Evolutionary conservation across 2,113 vertebrate species (phyloP), one percentile per base, ranked within the genome.

Genomic region (Peromyscus californicus): DNA sequence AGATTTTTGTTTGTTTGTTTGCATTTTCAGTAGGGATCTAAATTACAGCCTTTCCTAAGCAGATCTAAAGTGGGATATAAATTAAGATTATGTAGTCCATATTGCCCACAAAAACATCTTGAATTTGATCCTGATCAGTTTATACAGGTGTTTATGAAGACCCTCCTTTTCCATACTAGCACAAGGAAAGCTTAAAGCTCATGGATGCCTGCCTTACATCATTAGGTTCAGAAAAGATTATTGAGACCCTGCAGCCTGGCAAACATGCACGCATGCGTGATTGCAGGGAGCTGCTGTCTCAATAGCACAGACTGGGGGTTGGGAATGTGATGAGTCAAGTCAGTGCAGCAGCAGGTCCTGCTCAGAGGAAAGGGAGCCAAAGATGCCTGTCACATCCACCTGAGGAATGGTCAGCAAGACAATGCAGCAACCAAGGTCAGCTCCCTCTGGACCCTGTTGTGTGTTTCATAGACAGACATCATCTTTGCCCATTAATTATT

Each of bases 381-480:
- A 51, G 65, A 51, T n/a, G 19, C 31, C 45, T 26, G 65, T 36
- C 10, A 1, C 85, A 13, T 87, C 84, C 63, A 69, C 63, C 63
- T 48, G 17, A 87, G 63, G 39, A 69, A 36, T 24, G 9, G 63
- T 3, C 45, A 70, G 65, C 3, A 54, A 24, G 45, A 21, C 31
- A 87, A 26, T 87, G 65, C 31, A 70, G 85, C 45, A 36, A 87
- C 0, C 45, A 70, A 70, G 65, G 85, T 87, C 19, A 69, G 65
- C 3, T 36, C 33, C 3, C 33, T 1, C 26, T 33, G 29, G 15
- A 22, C 7, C 5, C 13, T 10, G 3, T 5, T 8, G 0, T 36
- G 26, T 9, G 0, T 88, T 54, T n/a, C 21, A 9, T 36, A 87
- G 12, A 21, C 12, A 22, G 1, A 36, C 19, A 70, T 69, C 19